Evolutionary conservation across 2,113 vertebrate genomes (phyloP).

Genomic region (Smithornis capensis): DNA sequence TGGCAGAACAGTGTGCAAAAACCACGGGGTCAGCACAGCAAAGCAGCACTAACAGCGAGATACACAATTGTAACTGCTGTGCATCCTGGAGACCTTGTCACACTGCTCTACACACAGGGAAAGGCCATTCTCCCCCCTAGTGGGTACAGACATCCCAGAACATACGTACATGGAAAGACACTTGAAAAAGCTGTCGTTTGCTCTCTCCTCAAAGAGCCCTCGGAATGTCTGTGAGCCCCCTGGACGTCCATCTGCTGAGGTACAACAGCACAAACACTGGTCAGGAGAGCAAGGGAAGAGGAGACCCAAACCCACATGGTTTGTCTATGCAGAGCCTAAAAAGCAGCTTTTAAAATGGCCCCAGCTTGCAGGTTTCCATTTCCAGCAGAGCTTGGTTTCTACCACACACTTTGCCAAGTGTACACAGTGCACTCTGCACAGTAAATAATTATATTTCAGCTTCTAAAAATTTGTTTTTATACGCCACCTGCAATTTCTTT

Average conservation of each 20-base stretch:
- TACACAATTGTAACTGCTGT: background rate
- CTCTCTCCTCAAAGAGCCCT: conserved; percentile 71
- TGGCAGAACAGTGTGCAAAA: background rate
- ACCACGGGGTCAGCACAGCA: rapidly evolving
- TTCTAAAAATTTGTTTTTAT: background rate
- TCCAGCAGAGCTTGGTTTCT: background rate
- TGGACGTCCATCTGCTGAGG: conserved; percentile 63
- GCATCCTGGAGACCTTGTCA: background rate
- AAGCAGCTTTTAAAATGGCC: background rate
- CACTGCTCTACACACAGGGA: background rate
- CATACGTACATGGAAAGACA: conserved; percentile 84
- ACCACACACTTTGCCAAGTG: background rate
- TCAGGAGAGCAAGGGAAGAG: background rate
- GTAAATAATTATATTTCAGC: background rate
- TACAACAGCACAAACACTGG: background rate
- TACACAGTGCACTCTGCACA: rapidly evolving
- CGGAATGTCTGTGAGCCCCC: conserved; percentile 30
- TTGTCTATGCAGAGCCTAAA: background rate
- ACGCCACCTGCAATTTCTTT: background rate
- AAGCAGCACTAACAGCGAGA: background rate
- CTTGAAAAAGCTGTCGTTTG: conserved; percentile 85
- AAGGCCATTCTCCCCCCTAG: background rate
- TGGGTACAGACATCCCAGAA: background rate
- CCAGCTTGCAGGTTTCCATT: background rate
- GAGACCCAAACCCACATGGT: background rate